phyloP scores from a whole-genome alignment of 2,113 vertebrate genomes.

The Osmerus mordax region DNA sequence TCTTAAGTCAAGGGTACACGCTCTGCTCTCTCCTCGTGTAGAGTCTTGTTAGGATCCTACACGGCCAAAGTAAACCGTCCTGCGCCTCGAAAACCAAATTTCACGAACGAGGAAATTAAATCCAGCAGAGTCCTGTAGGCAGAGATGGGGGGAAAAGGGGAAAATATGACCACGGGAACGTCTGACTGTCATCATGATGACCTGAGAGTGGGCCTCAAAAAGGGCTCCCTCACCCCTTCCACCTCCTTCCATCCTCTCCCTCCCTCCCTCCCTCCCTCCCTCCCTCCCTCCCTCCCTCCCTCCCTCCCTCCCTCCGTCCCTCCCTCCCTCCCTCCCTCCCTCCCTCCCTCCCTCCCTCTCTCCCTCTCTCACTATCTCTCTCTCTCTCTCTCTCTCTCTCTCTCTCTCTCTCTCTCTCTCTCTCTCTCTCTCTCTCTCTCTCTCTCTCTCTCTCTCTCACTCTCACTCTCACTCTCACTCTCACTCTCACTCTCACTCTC shows the following conservation, averaged over 20 bases:
- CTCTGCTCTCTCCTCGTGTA: constrained; percentile 3
- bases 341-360: not conserved
- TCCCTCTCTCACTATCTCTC: not conserved
- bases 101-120: constrained; percentile 55
- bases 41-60: constrained; percentile 12
- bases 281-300: not conserved
- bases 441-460: not conserved
- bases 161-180: constrained; percentile 51
- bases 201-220: constrained; percentile 2
- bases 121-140: constrained; percentile 11
- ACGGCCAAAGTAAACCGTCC: constrained; percentile 53
- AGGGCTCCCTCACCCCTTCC: too few relatives aligned
- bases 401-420: not conserved
- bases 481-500: not conserved
- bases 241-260: not conserved
- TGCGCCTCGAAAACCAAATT: constrained; percentile 38
- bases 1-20: constrained; percentile 42
- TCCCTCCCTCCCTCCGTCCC: too few relatives aligned
- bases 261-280: not conserved
- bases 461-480: not conserved
- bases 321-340: not conserved
- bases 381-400: not conserved
- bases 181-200: constrained; percentile 25
- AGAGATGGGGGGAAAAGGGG: constrained; percentile 38
- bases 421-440: not conserved